phyloP scores from a whole-genome alignment of 2,113 vertebrate genomes.

The Tetrax tetrax region DNA sequence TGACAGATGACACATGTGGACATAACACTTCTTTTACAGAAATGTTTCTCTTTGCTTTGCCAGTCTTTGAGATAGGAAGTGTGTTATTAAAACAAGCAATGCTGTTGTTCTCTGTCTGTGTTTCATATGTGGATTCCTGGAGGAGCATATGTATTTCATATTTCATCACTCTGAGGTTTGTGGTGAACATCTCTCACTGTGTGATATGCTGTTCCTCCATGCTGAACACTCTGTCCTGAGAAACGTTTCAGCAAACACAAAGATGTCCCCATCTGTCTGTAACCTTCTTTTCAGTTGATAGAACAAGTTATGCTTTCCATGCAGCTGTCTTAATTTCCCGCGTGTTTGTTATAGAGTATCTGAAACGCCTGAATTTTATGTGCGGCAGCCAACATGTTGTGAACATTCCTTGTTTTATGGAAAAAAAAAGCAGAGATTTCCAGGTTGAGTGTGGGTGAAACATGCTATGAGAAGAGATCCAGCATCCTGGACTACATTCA shows the following conservation, averaged over 20 bases:
- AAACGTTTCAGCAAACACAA: background rate
- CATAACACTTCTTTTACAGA: background rate
- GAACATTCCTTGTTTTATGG: background rate
- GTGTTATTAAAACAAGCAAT: background rate
- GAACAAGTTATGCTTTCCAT: background rate
- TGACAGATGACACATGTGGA: constrained; percentile 15
- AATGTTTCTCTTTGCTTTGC: constrained; percentile 29
- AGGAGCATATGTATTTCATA: background rate
- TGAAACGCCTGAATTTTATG: background rate
- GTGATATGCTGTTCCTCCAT: background rate
- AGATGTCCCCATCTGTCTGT: background rate
- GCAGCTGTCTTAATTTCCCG: background rate
- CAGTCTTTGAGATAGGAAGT: background rate
- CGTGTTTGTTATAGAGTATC: background rate
- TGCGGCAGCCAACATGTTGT: background rate
- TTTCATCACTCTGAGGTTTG: background rate
- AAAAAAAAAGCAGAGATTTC: background rate
- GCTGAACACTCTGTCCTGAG: background rate
- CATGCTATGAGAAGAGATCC: background rate
- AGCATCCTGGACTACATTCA: background rate
- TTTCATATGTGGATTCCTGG: background rate
- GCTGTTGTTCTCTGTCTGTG: background rate
- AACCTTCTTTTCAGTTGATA: background rate
- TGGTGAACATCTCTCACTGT: background rate
- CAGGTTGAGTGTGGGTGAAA: constrained; percentile 13